A percentile compares a stretch with the other conserved stretches of the same genome.
Conservation (phyloP, 2,113 vertebrate species). For the Grus americana region DNA sequence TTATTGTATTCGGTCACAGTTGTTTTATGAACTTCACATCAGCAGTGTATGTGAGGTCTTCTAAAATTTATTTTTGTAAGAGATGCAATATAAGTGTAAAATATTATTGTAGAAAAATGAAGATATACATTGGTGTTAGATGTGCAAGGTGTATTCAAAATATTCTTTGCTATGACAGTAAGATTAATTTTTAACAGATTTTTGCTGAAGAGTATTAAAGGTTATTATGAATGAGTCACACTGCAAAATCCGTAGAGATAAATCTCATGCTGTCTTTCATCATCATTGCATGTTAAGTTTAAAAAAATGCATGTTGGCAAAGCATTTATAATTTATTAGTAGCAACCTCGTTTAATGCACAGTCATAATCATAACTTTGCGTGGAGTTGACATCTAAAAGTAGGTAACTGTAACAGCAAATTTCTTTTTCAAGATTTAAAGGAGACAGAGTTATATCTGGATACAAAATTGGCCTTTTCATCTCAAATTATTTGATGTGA, state of each 20-base stretch:
- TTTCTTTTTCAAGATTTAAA: background rate
- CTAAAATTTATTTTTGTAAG: background rate
- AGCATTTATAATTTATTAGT: background rate
- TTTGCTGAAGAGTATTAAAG: background rate
- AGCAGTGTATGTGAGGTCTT: background rate
- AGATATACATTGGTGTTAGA: background rate
- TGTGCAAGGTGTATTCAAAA: background rate
- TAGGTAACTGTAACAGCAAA: background rate
- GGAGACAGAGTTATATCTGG: background rate
- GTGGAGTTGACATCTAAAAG: background rate
- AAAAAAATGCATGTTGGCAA: background rate
- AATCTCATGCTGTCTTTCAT: background rate
- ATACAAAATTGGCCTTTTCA: background rate
- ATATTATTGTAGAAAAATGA: background rate
- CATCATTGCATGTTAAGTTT: background rate
- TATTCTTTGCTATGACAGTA: background rate
- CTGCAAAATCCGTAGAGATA: background rate
- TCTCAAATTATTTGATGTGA: background rate
- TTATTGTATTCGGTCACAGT: background rate
- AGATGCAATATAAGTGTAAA: background rate
- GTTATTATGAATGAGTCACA: background rate
- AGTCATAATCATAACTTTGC: background rate
- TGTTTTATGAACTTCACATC: background rate
- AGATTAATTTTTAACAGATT: background rate
- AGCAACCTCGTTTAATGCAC: background rate